Percentiles rank a stretch among this genome's conserved stretches.
These are phyloP conservation scores for Coturnix japonica DNA, from an alignment of 2,113 vertebrate genomes.

Conservation along the genomic window DNA sequence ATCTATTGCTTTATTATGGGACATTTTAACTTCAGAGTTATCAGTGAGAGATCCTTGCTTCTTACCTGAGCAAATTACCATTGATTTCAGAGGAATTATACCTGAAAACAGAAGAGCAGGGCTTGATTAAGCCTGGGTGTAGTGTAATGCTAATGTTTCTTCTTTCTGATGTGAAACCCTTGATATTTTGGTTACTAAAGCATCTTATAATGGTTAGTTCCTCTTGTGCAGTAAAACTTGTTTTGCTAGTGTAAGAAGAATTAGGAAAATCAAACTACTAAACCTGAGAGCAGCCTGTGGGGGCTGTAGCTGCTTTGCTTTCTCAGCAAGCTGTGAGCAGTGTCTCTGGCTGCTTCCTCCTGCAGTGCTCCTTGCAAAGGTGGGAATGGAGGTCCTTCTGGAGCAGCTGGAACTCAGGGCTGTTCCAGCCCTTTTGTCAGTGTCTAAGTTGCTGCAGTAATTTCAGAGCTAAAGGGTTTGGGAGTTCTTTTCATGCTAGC, in stretches of 20 bases:
- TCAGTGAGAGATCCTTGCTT: background rate
- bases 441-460: background rate
- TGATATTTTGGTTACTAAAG: background rate
- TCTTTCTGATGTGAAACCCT: background rate
- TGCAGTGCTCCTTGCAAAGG: background rate
- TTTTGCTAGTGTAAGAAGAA: background rate
- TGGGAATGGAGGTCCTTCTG: background rate
- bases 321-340: background rate
- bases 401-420: background rate
- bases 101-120: background rate
- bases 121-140: background rate
- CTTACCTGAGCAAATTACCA: background rate
- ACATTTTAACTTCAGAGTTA: slow-evolving; percentile 32
- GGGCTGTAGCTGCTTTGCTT: background rate
- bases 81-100: background rate
- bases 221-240: background rate
- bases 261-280: background rate
- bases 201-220: background rate
- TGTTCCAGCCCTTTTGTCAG: background rate
- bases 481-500: background rate
- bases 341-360: background rate
- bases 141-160: background rate
- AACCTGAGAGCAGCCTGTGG: background rate
- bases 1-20: background rate
- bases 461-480: background rate